Conservation (phyloP, 2,797 vertebrate species). For the Allobates femoralis region DNA sequence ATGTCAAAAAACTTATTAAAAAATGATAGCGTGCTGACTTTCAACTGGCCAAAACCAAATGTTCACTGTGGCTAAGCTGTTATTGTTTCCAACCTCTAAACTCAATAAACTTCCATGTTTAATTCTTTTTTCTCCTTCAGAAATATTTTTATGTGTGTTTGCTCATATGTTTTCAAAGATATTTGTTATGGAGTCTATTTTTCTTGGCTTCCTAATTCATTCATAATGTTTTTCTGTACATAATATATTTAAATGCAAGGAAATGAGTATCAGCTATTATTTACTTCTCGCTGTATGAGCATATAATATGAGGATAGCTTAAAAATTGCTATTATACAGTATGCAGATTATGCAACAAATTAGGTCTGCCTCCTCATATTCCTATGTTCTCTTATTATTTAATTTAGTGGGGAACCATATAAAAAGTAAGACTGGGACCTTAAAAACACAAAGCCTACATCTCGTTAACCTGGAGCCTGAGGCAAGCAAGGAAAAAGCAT, state of each 20-base stretch:
- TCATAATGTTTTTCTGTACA: constrained; percentile 33
- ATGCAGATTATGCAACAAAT: constrained; percentile 3
- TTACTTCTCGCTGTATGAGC: not conserved
- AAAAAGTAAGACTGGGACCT: not conserved
- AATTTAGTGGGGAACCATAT: not conserved
- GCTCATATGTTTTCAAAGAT: constrained; percentile 7
- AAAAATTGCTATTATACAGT: not conserved
- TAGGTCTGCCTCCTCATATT: not conserved
- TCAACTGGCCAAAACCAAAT: constrained; percentile 37
- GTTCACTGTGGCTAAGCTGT: constrained; percentile 8
- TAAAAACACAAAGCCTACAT: not conserved
- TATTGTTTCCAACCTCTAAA: constrained; percentile 15
- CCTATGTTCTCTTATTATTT: not conserved
- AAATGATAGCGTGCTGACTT: constrained; percentile 18
- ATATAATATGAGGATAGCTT: constrained; percentile 7
- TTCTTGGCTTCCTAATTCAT: constrained; percentile 44
- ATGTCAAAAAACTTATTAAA: constrained; percentile 6
- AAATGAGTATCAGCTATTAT: constrained; percentile 35
- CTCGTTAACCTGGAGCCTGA: not conserved
- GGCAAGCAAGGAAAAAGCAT: not conserved
- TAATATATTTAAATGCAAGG: constrained; percentile 27
- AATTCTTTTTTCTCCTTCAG: not conserved
- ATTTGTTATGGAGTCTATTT: constrained; percentile 33
- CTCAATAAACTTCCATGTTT: constrained; percentile 25
- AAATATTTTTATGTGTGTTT: constrained; percentile 31